A percentile compares a stretch with the other conserved stretches of the same genome.
These are phyloP conservation scores for Callionymus lyra DNA, from an alignment of 2,113 vertebrate species.

Conservation along the genomic window DNA sequence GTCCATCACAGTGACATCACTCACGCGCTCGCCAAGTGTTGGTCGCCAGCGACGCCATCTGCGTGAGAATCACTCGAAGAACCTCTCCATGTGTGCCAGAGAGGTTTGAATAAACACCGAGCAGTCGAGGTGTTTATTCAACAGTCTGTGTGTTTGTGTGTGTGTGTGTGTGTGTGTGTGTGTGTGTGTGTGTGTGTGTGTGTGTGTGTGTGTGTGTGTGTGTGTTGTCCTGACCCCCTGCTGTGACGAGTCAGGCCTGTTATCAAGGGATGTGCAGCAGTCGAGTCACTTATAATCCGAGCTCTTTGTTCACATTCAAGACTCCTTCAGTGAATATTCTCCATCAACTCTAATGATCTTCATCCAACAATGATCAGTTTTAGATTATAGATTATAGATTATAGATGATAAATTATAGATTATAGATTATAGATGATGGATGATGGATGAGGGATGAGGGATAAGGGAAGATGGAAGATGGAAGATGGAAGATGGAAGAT, in stretches of 20 bases:
- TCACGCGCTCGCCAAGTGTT: slow-evolving; percentile 11
- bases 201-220: slow-evolving; percentile 4
- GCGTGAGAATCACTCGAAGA: neutral
- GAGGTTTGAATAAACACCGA: neutral
- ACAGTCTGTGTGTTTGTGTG: slow-evolving; percentile 2
- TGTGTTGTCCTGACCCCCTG: slow-evolving; percentile 15
- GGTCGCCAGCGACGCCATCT: slow-evolving; percentile 36
- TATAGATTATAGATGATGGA: no score
- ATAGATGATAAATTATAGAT: no score
- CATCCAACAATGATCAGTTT: no score
- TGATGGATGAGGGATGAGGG: no score
- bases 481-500: no score
- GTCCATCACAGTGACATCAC: slow-evolving; percentile 56
- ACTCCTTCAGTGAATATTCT: slow-evolving; percentile 20
- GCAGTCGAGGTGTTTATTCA: neutral
- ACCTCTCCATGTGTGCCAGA: no score
- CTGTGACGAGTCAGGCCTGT: slow-evolving; percentile 28
- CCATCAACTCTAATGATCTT: no score
- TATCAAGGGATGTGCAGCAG: slow-evolving; percentile 27
- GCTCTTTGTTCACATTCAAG: slow-evolving; percentile 38
- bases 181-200: slow-evolving; percentile 2
- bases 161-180: slow-evolving; percentile 14
- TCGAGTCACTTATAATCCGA: slow-evolving; percentile 47
- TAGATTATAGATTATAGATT: no score
- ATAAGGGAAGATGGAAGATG: no score